Evolutionary conservation across 2,888 invertebrate species (phyloP).

Genomic region (Perizoma affinitatum): DNA sequence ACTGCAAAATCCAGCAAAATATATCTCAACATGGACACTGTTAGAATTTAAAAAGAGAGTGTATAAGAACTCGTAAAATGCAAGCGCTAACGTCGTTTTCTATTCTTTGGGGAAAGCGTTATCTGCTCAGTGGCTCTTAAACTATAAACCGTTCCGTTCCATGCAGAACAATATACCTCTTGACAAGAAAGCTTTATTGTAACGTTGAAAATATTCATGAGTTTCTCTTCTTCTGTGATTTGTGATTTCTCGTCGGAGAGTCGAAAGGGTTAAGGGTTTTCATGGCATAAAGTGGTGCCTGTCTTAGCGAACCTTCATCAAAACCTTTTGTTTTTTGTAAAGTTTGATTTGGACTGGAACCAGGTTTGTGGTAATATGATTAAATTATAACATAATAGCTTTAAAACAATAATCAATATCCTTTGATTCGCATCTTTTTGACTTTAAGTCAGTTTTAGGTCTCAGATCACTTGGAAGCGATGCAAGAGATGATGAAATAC

Average conservation of each 20-base stretch:
- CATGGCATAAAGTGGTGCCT: no score
- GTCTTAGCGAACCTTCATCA: no score
- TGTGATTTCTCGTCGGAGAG: slow-evolving; percentile 41
- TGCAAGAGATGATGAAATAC: no score
- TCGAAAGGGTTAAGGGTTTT: slow-evolving; percentile 27
- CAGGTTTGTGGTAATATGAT: no score
- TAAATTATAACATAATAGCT: no score
- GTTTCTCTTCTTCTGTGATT: slow-evolving; percentile 32
- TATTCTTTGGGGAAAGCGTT: slow-evolving; percentile 27
- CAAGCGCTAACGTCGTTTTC: slow-evolving; percentile 4
- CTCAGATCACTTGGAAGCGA: no score
- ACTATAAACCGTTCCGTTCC: slow-evolving; percentile 31
- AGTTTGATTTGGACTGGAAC: no score
- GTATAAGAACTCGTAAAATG: slow-evolving; percentile 19
- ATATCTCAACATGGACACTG: slow-evolving; percentile 9
- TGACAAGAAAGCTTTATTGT: slow-evolving; percentile 29
- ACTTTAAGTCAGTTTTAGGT: no score
- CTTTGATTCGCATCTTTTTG: no score
- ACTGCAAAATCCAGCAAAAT: slow-evolving; percentile 3
- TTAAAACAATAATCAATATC: no score
- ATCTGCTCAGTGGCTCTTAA: slow-evolving; percentile 25
- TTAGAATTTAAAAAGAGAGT: slow-evolving; percentile 19
- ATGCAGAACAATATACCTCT: slow-evolving; percentile 28
- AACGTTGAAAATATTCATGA: slow-evolving; percentile 44
- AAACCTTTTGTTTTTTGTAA: no score